phyloP scores from a whole-genome alignment of 64 coral and sea anemone species.

The Exaiptasia diaphana region DNA sequence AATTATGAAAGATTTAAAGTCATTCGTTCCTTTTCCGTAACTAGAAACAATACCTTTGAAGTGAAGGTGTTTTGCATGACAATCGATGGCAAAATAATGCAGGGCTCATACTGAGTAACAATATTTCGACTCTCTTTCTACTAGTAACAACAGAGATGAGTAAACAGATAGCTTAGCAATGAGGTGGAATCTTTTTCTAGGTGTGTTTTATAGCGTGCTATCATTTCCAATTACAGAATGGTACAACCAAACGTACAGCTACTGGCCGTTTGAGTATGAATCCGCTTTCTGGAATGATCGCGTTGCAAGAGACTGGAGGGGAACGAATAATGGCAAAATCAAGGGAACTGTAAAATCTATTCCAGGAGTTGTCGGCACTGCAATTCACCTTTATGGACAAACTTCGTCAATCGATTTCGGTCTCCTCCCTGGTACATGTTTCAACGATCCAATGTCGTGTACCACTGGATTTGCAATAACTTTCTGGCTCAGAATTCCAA shows the following conservation, averaged over 20 bases:
- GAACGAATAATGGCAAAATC: slow-evolving; percentile 59
- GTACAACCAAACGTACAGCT: slow-evolving; percentile 63
- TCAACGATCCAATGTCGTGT: slow-evolving; percentile 52
- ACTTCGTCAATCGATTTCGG: slow-evolving; percentile 59
- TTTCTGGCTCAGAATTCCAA: slow-evolving; percentile 75
- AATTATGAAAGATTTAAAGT: too few species aligned
- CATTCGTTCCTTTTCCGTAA: too few species aligned
- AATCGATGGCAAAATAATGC: too few species aligned
- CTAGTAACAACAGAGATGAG: too few species aligned
- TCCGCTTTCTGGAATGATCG: neutral
- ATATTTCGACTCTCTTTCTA: too few species aligned
- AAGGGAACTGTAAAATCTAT: slow-evolving; percentile 32
- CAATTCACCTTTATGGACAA: slow-evolving; percentile 31
- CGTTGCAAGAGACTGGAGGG: slow-evolving; percentile 39
- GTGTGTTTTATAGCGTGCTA: slow-evolving; percentile 29
- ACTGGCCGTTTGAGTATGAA: slow-evolving; percentile 82
- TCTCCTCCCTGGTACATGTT: slow-evolving; percentile 47
- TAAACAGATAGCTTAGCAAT: too few species aligned
- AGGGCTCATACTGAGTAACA: too few species aligned
- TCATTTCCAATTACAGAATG: slow-evolving; percentile 65
- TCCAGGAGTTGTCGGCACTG: slow-evolving; percentile 68
- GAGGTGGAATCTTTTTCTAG: slow-evolving; percentile 8
- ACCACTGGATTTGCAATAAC: slow-evolving; percentile 53
- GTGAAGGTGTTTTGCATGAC: too few species aligned
- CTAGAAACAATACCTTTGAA: too few species aligned